These are phyloP conservation scores for Drosophila bipectinata DNA, from an alignment of 1,140 invertebrate genomes.

Conservation along the genomic window DNA sequence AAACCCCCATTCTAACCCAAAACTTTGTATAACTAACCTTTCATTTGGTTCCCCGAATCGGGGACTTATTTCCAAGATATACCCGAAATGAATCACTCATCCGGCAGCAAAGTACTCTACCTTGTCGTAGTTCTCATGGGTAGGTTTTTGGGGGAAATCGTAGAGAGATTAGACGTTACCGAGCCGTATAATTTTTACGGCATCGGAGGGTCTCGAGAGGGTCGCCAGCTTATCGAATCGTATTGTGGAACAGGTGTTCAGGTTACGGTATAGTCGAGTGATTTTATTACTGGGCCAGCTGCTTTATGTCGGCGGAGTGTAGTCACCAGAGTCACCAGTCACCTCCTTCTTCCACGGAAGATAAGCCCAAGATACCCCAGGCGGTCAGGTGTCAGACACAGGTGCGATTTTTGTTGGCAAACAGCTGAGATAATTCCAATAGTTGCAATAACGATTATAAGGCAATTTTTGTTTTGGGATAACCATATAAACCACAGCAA, in stretches of 20 bases:
- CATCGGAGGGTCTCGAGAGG: not conserved
- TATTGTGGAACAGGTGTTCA: not conserved
- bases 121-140: no score
- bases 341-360: not conserved
- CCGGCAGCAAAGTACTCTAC: not conserved
- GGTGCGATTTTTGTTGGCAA: not conserved
- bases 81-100: not conserved
- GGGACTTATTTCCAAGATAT: no score
- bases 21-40: no score
- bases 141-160: not conserved
- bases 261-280: not conserved
- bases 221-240: no score
- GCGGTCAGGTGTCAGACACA: constrained; percentile 7
- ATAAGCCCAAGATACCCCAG: constrained; percentile 4
- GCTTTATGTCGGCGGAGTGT: not conserved
- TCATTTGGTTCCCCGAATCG: no score
- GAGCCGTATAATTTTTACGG: constrained; percentile 4
- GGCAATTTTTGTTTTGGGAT: not conserved
- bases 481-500: no score
- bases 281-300: constrained; percentile 5
- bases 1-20: no score
- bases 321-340: no score
- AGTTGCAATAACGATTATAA: not conserved
- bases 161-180: not conserved
- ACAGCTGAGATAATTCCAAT: not conserved